Base-by-base conservation (phyloP, 2,888 invertebrate genomes). In the Plutella xylostella region DNA sequence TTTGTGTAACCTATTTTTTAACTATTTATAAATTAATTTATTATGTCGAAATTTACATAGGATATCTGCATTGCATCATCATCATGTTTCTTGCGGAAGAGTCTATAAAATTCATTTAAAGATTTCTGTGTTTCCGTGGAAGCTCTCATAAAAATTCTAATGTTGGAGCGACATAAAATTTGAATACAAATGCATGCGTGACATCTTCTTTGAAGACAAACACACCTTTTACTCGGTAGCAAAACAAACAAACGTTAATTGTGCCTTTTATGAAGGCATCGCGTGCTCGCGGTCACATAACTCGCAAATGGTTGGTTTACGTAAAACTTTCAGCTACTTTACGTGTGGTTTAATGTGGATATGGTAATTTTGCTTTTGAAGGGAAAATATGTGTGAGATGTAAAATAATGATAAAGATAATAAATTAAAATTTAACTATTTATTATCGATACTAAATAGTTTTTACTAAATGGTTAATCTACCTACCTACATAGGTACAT, bases 171-270 rank as follows among this genome's bases (percentile, higher is more conserved):
- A 52, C 59, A 58, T 68, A 62, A 72, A 72, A 65, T 63, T 63
- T 64, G 54, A 60, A 62, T 58, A 60, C 50, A 47, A 57, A 58
- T 62, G 21, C 40, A 44, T 58, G 63, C 63, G 68, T 72, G 66
- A 66, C 70, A 67, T 73, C 67, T 49, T 50, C 43, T 75, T 74
- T 72, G 69, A 72, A 71, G 72, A 69, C 67, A 69, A 71, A 75
- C 69, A 72, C 62, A 57, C 67, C 61, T 60, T 60, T 58, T 56
- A 57, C 58, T 59, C 60, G 57, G 64, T 61, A 64, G 65, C 72
- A 71, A 76, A 77, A 74, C 72, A 77, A 74, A 72, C 67, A 65
- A 60, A 64, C 62, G 67, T 72, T 79, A 76, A 79, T 79, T 77
- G 73, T 72, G 58, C 57, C 65, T 73, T 79, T 78, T 78, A 79